These are phyloP conservation scores for Porites divaricata DNA, from an alignment of 92 coral and sea anemone species.

Conservation along the genomic window DNA sequence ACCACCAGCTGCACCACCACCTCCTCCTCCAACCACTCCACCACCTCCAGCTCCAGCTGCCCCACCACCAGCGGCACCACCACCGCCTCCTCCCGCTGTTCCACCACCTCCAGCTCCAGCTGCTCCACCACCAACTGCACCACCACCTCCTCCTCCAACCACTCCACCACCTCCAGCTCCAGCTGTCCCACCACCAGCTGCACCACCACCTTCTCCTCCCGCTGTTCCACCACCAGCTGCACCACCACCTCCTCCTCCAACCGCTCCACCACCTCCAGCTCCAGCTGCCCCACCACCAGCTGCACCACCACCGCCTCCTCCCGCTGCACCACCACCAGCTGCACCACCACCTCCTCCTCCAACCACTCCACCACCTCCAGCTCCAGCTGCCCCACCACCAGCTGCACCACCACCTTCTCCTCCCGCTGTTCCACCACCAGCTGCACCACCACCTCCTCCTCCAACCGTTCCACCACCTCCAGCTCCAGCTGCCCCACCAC, in stretches of 20 bases:
- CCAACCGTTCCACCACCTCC: slow-evolving; percentile 11
- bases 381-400: slow-evolving; percentile 36
- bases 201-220: slow-evolving; percentile 1
- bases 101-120: neutral
- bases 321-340: slow-evolving; percentile 28
- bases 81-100: neutral
- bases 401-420: slow-evolving; percentile 25
- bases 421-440: slow-evolving; percentile 20
- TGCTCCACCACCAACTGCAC: slow-evolving; percentile 23
- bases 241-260: slow-evolving; percentile 22
- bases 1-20: neutral
- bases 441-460: slow-evolving; percentile 29
- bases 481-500: neutral
- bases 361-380: slow-evolving; percentile 13
- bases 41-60: neutral
- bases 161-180: slow-evolving; percentile 4
- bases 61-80: neutral
- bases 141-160: slow-evolving; percentile 20
- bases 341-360: slow-evolving; percentile 21
- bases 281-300: slow-evolving; percentile 3
- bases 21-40: neutral
- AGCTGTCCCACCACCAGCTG: neutral
- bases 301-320: slow-evolving; percentile 10
- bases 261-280: slow-evolving; percentile 10
- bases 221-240: slow-evolving; percentile 25